Evolutionary conservation across 2,113 vertebrate species (phyloP).

Genomic region (Atractosteus spatula): DNA sequence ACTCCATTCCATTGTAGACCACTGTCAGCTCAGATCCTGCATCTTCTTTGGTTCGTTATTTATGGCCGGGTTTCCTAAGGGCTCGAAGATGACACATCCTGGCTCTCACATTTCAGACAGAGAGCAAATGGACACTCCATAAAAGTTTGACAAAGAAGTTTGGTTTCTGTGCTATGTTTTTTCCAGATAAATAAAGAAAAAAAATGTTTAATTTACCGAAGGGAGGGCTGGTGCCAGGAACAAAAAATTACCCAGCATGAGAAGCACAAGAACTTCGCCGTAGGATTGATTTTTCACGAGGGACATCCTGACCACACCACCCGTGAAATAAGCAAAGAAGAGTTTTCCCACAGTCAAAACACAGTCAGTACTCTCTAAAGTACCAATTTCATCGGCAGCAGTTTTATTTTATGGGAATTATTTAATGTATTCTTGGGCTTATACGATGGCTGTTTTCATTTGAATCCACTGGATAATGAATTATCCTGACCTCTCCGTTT

Average conservation of each 20-base stretch:
- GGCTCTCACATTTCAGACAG: neutral
- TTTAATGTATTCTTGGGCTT: neutral
- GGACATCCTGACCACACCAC: constrained; percentile 2
- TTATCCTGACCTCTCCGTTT: constrained; percentile 9
- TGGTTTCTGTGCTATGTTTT: too few relatives aligned
- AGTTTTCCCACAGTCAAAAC: neutral
- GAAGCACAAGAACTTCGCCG: too few relatives aligned
- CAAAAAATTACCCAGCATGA: too few relatives aligned
- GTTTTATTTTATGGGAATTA: constrained; percentile 11
- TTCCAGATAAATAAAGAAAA: too few relatives aligned
- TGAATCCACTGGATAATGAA: constrained; percentile 5
- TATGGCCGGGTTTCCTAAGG: too few relatives aligned
- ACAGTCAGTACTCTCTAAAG: neutral
- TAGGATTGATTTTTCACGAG: neutral
- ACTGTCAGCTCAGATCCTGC: neutral
- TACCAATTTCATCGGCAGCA: constrained; percentile 5
- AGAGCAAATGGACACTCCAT: neutral
- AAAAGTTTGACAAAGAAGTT: too few relatives aligned
- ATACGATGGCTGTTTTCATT: neutral
- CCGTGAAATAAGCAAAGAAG: neutral
- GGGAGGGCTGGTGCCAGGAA: too few relatives aligned
- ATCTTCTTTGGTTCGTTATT: neutral
- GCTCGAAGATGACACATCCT: neutral
- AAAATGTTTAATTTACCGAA: too few relatives aligned
- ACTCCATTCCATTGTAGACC: neutral